Percentiles rank a stretch among this genome's conserved stretches.
These are phyloP conservation scores for Drosophila tanythrix DNA, from an alignment of 2,888 invertebrate species.

Conservation along the genomic window DNA sequence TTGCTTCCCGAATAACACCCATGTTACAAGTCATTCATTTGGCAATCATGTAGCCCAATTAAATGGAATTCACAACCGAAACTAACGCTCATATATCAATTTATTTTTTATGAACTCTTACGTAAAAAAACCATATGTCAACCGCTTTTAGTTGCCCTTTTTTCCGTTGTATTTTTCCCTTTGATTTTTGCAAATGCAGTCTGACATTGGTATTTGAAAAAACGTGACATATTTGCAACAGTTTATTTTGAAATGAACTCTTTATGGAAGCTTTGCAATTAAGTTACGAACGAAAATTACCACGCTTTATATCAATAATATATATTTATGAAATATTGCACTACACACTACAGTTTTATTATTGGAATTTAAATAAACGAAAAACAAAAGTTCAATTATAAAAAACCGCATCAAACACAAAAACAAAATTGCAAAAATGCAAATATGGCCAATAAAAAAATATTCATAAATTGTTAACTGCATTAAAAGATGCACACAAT, in stretches of 20 bases:
- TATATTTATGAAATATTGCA: constrained; percentile 18
- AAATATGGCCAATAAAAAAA: constrained; percentile 30
- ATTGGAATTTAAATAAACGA: constrained; percentile 15
- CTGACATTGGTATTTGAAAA: constrained; percentile 35
- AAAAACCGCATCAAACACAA: constrained; percentile 22
- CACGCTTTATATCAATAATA: constrained; percentile 31
- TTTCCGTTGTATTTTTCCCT: neutral
- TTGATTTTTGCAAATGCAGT: constrained; percentile 19
- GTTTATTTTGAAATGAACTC: constrained; percentile 61
- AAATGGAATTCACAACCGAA: constrained; percentile 54
- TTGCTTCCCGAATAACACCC: constrained; percentile 50
- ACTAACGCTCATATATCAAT: constrained; percentile 32
- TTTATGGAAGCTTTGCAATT: constrained; percentile 58
- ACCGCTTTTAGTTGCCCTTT: constrained; percentile 8
- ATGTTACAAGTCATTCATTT: constrained; percentile 76
- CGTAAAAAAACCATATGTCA: constrained; percentile 37
- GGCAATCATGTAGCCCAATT: constrained; percentile 71
- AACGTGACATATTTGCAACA: constrained; percentile 30
- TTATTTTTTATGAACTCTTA: constrained; percentile 36
- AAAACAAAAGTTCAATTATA: constrained; percentile 19
- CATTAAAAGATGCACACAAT: constrained; percentile 25
- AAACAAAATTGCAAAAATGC: constrained; percentile 7
- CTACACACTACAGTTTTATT: constrained; percentile 25
- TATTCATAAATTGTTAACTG: constrained; percentile 25
- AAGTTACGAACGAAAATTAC: constrained; percentile 30